Evolutionary conservation across 2,888 invertebrate genomes (phyloP).

Genomic region (Auanema sp.): DNA sequence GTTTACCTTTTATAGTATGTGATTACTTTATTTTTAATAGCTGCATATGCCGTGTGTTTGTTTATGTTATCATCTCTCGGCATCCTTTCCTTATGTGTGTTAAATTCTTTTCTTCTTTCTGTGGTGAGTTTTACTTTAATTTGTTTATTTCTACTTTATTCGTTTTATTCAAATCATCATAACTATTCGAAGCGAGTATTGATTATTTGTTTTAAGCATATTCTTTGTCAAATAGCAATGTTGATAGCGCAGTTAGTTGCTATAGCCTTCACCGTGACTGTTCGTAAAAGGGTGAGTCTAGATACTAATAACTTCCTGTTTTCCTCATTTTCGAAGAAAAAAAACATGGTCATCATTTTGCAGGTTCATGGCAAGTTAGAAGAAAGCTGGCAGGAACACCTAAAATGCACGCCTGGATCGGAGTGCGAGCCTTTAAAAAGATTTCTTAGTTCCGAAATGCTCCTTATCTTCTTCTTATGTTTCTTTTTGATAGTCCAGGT

Average conservation of each 20-base stretch:
- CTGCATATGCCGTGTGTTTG: constrained; percentile 13
- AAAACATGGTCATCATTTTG: not conserved
- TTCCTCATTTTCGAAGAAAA: not conserved
- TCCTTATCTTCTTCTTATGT: constrained; percentile 13
- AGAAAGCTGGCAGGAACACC: constrained; percentile 14
- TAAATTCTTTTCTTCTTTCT: constrained; percentile 20
- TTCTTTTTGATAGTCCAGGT: constrained; percentile 17
- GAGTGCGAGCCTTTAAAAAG: constrained; percentile 15
- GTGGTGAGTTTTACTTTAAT: constrained; percentile 17
- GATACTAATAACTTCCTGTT: not conserved
- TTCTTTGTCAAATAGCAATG: constrained; percentile 16
- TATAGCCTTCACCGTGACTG: constrained; percentile 20
- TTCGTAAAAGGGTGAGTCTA: constrained; percentile 21
- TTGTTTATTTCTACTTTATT: not conserved
- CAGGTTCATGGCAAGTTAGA: constrained; percentile 18
- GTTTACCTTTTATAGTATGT: constrained; percentile 16
- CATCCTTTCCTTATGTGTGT: constrained; percentile 13
- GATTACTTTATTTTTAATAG: constrained; percentile 18
- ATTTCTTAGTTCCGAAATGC: constrained; percentile 18
- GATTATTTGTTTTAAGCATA: constrained; percentile 17
- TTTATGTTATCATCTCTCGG: constrained; percentile 17
- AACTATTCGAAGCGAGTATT: not conserved
- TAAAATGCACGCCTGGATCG: constrained; percentile 8
- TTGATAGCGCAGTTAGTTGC: constrained; percentile 18
- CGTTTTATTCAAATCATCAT: too few relatives aligned